Evolutionary conservation across 92 coral and sea anemone genomes (phyloP).

Genomic region (Chrysogorgia sp.): DNA sequence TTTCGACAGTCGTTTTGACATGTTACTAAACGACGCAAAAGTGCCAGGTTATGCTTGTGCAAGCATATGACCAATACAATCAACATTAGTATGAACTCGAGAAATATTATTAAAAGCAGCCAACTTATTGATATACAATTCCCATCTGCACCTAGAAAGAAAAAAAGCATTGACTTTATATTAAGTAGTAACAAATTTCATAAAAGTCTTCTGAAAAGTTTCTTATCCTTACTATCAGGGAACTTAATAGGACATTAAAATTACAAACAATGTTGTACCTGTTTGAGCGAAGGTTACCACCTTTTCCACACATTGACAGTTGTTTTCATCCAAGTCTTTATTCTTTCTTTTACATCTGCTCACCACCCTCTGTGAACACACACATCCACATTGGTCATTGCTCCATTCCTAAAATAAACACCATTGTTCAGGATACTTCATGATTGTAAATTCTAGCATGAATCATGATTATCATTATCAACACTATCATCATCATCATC

Average conservation of each 20-base stretch:
- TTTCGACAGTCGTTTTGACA: too few relatives aligned
- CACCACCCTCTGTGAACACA: conserved; percentile 53
- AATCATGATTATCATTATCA: too few relatives aligned
- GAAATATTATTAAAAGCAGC: conserved; percentile 17
- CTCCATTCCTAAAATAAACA: conserved; percentile 58
- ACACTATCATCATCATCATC: too few relatives aligned
- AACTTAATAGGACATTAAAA: too few relatives aligned
- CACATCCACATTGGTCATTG: conserved; percentile 64
- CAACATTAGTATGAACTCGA: conserved; percentile 15
- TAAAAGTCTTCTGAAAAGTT: too few relatives aligned
- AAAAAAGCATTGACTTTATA: neutral
- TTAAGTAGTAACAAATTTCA: too few relatives aligned
- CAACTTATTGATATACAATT: neutral
- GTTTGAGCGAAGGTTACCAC: conserved; percentile 36
- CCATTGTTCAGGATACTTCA: too few relatives aligned
- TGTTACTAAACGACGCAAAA: neutral
- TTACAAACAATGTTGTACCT: neutral
- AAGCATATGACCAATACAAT: conserved; percentile 4
- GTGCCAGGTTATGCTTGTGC: conserved; percentile 1
- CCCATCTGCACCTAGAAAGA: neutral
- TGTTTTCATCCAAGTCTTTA: conserved; percentile 54
- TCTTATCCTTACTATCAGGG: too few relatives aligned
- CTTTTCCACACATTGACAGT: conserved; percentile 63
- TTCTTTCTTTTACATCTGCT: conserved; percentile 63
- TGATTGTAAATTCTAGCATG: too few relatives aligned